Percentiles rank a stretch among this genome's conserved stretches.
Evolutionary conservation across 2,113 vertebrate genomes (phyloP).

Genomic region (Calidris pugnax): DNA sequence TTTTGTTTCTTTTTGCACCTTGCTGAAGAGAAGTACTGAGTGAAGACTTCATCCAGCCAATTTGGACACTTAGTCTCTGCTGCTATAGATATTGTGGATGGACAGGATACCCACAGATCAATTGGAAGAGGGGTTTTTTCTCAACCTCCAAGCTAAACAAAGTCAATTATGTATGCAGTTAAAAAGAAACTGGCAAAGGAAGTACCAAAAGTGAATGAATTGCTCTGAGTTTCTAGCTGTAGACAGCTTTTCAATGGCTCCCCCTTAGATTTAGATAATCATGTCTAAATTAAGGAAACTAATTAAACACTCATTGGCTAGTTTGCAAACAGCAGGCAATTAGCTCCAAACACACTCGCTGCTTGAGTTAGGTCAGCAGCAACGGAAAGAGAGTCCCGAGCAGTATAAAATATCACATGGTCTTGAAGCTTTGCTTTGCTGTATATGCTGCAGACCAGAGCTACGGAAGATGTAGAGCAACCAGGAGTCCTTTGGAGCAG

Average conservation of each 20-base stretch:
- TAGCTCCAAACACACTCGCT: not conserved
- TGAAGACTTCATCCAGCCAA: not conserved
- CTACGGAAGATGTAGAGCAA: not conserved
- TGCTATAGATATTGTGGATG: not conserved
- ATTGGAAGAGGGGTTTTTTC: not conserved
- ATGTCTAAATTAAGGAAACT: not conserved
- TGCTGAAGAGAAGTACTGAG: not conserved
- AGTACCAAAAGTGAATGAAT: not conserved
- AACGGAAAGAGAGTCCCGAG: not conserved
- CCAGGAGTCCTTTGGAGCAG: not conserved
- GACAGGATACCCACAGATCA: not conserved
- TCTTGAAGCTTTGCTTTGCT: not conserved
- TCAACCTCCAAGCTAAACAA: not conserved
- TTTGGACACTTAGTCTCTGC: not conserved
- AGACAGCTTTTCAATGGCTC: not conserved
- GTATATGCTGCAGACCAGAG: not conserved
- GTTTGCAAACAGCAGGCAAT: slow-evolving; percentile 14
- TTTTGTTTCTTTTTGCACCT: not conserved
- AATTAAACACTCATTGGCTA: not conserved
- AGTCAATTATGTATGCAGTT: not conserved
- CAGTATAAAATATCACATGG: not conserved
- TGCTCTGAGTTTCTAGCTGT: not conserved
- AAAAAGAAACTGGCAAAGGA: not conserved
- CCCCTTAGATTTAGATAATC: not conserved
- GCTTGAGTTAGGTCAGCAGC: not conserved